Base-by-base conservation (phyloP, 1,140 invertebrate species). In the Hypsibius dujardini region DNA sequence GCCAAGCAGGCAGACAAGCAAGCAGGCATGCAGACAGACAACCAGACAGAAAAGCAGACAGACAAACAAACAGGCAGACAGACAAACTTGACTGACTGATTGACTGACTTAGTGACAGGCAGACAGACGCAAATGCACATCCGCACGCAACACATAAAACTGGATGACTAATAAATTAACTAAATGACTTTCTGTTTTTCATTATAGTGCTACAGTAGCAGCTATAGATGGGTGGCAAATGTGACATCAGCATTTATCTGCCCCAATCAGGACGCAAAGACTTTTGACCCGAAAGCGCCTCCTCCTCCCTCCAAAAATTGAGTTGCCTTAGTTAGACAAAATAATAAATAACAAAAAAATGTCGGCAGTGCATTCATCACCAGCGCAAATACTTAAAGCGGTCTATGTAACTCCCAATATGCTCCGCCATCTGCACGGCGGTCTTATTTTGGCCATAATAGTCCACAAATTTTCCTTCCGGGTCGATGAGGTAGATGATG, bases 401-500 rank as follows among this genome's bases (percentile, higher is more conserved):
- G 62, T 67, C 45, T 3, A 67, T 79, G 72, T 78, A 77, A 28
- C 76, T 59, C n/a, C 62, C 70, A 47, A 78, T 75, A 62, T 74
- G 73, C 62, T 74, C 75, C 3, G 76, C 77, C 70, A 96, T 89
- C 74, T 94, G 86, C 45, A 87, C 82, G 46, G 86, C 87, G 73
- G 84, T 87, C 78, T 87, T 87, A 73, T 88, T 95, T 79, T 96
- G 91, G 45, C 95, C 95, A 81, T 91, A 99, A 78, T 97, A 98
- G 81, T 98, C 93, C 1, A 95, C 87, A 82, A 98, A 98, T 75
- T 92, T 84, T 40, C 96, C 96, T 73, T 97, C 87, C 0, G 96
- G 96, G 82, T 95, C 87, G 1, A 99, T 85, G 50, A 99, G 81
- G 78, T 98, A 99, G 80, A 93, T 93, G 69, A 98, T 97, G 71